Evolutionary conservation across 2,113 vertebrate genomes (phyloP).

Genomic region (Rhinolophus ferrumequinum): DNA sequence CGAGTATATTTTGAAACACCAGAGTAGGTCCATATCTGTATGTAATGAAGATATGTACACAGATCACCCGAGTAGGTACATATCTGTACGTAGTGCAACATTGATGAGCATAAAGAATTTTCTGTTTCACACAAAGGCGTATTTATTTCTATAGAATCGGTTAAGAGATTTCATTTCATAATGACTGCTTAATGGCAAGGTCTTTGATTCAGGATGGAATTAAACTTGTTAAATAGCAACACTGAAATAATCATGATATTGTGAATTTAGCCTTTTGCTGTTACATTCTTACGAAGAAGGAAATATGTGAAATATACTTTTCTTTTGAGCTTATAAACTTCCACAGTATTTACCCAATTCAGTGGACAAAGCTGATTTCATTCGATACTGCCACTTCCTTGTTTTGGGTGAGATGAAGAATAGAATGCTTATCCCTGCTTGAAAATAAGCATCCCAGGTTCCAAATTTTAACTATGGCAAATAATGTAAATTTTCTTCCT

Average conservation of each 20-base stretch:
- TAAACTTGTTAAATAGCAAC: background rate
- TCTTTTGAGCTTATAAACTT: background rate
- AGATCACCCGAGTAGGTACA: background rate
- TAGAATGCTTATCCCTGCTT: background rate
- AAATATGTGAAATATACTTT: background rate
- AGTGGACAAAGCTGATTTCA: background rate
- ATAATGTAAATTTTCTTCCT: background rate
- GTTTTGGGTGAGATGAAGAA: background rate
- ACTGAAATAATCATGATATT: background rate
- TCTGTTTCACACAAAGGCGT: background rate
- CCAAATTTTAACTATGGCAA: background rate
- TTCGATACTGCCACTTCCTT: background rate
- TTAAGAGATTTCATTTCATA: background rate
- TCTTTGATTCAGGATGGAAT: background rate
- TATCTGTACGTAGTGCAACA: background rate
- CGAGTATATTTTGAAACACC: background rate
- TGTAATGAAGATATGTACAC: background rate
- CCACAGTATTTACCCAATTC: background rate
- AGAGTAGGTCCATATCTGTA: background rate
- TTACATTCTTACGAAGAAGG: background rate
- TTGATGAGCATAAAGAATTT: background rate
- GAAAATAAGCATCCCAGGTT: background rate
- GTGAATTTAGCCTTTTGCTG: slow-evolving; percentile 25
- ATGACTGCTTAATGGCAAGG: background rate
- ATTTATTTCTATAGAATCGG: slow-evolving; percentile 24